phyloP scores from a whole-genome alignment of 2,113 vertebrate genomes.

The Anoura caudifer region DNA sequence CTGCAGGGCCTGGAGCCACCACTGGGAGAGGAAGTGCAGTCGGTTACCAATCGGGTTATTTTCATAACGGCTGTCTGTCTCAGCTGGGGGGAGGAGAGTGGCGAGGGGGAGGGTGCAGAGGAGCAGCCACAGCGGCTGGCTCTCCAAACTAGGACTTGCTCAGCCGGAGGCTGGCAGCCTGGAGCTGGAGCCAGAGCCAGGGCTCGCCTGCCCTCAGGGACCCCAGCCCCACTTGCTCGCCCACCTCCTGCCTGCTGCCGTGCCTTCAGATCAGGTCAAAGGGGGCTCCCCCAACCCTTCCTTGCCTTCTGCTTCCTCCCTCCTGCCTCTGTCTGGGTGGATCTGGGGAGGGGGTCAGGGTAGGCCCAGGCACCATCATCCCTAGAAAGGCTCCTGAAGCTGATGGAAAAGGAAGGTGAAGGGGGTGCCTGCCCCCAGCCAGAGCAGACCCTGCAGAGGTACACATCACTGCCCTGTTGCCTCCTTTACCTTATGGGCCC shows the following conservation, averaged over 20 bases:
- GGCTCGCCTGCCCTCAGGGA: constrained; percentile 58
- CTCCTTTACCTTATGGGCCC: neutral
- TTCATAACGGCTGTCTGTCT: constrained; percentile 79
- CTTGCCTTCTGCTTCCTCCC: constrained; percentile 6
- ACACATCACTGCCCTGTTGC: neutral
- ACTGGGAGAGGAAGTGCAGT: constrained; percentile 79
- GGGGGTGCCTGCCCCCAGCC: neutral
- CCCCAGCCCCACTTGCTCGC: constrained; percentile 24
- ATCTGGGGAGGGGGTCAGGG: neutral
- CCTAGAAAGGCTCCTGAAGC: neutral
- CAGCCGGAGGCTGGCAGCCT: constrained; percentile 50
- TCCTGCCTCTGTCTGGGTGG: neutral
- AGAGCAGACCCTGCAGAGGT: neutral
- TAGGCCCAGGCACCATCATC: neutral
- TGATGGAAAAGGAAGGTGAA: neutral
- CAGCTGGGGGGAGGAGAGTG: constrained; percentile 63
- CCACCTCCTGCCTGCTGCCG: constrained; percentile 30
- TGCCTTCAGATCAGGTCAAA: constrained; percentile 81
- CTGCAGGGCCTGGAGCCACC: constrained; percentile 30
- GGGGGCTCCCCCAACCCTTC: constrained; percentile 41
- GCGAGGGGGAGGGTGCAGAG: constrained; percentile 64
- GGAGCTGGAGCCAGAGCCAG: neutral
- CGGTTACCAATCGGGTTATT: constrained; percentile 75
- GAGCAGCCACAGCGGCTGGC: constrained; percentile 51
- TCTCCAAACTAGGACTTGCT: constrained; percentile 84